These are phyloP conservation scores for Apeltes quadracus DNA, from an alignment of 2,113 vertebrate species.

Conservation along the genomic window DNA sequence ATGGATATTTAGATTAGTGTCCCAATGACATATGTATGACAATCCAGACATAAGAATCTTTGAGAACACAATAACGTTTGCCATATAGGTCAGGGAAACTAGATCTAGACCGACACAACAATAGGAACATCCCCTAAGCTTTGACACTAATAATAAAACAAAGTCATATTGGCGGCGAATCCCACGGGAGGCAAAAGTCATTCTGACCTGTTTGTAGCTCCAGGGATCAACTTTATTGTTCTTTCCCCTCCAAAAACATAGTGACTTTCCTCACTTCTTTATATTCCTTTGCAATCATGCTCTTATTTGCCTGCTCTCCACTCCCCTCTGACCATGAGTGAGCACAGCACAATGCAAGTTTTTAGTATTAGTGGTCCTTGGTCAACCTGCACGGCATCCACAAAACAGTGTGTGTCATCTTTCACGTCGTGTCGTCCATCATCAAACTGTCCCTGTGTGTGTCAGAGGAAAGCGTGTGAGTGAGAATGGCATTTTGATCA, in stretches of 20 bases:
- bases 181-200: slow-evolving; percentile 33
- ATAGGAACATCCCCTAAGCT: slow-evolving; percentile 10
- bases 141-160: slow-evolving; percentile 29
- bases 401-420: too few species aligned
- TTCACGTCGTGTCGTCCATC: too few species aligned
- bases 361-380: slow-evolving; percentile 20
- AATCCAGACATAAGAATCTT: not conserved
- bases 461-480: not conserved
- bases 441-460: too few species aligned
- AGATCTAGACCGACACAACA: slow-evolving; percentile 20
- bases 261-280: not conserved
- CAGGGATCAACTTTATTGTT: slow-evolving; percentile 14
- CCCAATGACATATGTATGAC: not conserved
- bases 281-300: not conserved
- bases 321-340: not conserved
- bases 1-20: slow-evolving; percentile 6
- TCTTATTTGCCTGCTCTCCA: not conserved
- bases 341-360: not conserved
- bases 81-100: slow-evolving; percentile 9
- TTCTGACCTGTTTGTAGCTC: slow-evolving; percentile 40
- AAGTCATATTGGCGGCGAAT: slow-evolving; percentile 37
- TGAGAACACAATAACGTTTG: slow-evolving; percentile 23
- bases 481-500: slow-evolving; percentile 40
- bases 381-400: slow-evolving; percentile 9
- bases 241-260: not conserved